These are phyloP conservation scores for Neofelis nebulosa DNA, from an alignment of 2,113 vertebrate species.

Conservation along the genomic window DNA sequence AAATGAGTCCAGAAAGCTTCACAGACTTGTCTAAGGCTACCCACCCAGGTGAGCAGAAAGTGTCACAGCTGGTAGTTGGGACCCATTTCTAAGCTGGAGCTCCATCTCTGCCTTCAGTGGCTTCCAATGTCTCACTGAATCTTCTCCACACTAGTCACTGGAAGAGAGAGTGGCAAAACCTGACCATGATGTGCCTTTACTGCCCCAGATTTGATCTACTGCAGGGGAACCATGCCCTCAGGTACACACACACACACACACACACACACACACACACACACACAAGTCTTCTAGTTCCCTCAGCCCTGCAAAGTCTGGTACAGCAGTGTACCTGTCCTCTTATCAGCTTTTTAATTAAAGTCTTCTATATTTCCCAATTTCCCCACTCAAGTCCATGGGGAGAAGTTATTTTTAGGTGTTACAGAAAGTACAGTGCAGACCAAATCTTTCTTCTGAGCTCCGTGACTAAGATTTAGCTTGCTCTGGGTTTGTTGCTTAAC, in stretches of 20 bases:
- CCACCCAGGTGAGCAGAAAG: neutral
- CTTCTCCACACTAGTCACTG: neutral
- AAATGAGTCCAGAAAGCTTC: neutral
- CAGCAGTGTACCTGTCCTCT: neutral
- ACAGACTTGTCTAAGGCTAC: neutral
- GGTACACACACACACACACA: neutral
- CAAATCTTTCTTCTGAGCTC: neutral
- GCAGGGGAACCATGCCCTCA: neutral
- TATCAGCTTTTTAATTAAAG: neutral
- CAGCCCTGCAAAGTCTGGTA: neutral
- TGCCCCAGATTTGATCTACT: neutral
- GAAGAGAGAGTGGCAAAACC: neutral
- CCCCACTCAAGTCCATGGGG: neutral
- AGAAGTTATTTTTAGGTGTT: constrained; percentile 25
- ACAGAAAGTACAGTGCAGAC: neutral
- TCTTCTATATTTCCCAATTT: neutral
- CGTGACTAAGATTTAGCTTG: constrained; percentile 21
- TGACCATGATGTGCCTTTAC: neutral
- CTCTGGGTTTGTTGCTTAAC: neutral
- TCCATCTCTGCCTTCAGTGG: neutral
- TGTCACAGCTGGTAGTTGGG: neutral
- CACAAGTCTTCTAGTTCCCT: neutral
- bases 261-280: neutral
- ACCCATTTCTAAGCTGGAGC: neutral
- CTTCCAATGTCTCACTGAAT: neutral